Evolutionary conservation across 1,140 invertebrate genomes (phyloP), one percentile per base, ranked within the genome.

Genomic region (Proales similis): DNA sequence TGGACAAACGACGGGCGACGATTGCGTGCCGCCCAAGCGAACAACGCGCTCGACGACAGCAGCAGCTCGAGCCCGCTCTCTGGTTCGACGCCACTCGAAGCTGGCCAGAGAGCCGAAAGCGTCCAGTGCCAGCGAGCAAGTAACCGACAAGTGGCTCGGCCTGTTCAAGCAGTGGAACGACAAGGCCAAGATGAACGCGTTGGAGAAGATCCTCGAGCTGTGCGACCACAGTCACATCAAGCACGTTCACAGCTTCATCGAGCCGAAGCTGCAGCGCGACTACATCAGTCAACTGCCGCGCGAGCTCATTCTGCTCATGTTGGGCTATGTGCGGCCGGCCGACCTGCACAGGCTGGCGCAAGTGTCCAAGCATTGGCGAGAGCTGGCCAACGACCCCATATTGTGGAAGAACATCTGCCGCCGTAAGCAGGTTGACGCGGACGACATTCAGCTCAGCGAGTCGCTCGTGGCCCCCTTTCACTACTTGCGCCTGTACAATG

Each of bases 361-460:
- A 42, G 51, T 57, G 26, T 57, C 51, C 27, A 7, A 29, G n/a
- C 30, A 42, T 30, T 61, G 57, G 57, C 33, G 47, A 33, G 32
- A 61, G 36, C 45, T 45, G 27, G 39, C 39, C n/a, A 61, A 61
- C 26, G 57, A 61, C 36, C 11, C 39, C 5, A 45, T 61, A 9
- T 12, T 61, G 5, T 61, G 57, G 57, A 61, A 61, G 19, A 45
- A 45, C 36, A 61, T 61, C 24, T 61, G 57, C 36, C 36, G 20
- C n/a, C 2, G 36, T 14, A 39, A 39, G n/a, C n/a, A n/a, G n/a
- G n/a, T n/a, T n/a, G n/a, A n/a, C n/a, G n/a, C n/a, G n/a, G 27
- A 19, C 12, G 29, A 6, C 17, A 20, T 42, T 30, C 17, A 39
- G 30, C 2, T 19, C 43, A 5, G 27, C 24, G 11, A 42, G 22